Evolutionary conservation across 1,140 invertebrate genomes (phyloP), one percentile per base, ranked within the genome.

Genomic region (Zaprionus tsacasi): DNA sequence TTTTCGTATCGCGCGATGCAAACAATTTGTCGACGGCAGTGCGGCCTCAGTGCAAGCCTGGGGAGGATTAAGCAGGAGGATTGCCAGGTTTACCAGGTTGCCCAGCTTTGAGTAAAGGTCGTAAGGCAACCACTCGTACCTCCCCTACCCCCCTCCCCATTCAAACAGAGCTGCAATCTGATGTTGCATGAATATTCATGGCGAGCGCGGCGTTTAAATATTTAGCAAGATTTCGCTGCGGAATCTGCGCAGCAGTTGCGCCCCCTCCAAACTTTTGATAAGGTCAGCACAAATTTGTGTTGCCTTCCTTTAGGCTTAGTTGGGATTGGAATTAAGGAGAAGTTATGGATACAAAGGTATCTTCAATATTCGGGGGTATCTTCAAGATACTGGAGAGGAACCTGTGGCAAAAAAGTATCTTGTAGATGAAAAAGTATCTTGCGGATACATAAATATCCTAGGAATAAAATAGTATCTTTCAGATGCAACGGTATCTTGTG

Each of bases 1-100:
- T 35, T 92, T 92, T 45, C 64, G 82, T 36, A 92, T 92, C 58
- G 91, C 91, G 1, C 89, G 82, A 70, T 88, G 78, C 48, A 92
- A 58, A 25, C 81, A 81, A 13, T 78, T 79, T 4, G 91, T 82
- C 21, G 91, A 78, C 0, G 91, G 91, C 21, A 70, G 45, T 4
- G 86, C 58, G 3, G 91, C 70, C 27, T 82, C 66, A 0, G 91
- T 92, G 43, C 70, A 78, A 11, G 68, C 83, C 83, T 87, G 15
- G 12, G 43, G 55, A 58, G 11, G 7, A 15, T 59, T 68, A 11
- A 12, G 15, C 13, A 21, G 11, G 17, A n/a, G 21, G 21, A 21
- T n/a, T n/a, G n/a, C n/a, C n/a, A n/a, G n/a, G 45, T 21, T 50
- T 3, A 7, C 17, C 3, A 21, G 15, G 21, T 30, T 30, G 27